These are phyloP conservation scores for Calonectris borealis DNA, from an alignment of 2,113 vertebrate species.

Conservation along the genomic window DNA sequence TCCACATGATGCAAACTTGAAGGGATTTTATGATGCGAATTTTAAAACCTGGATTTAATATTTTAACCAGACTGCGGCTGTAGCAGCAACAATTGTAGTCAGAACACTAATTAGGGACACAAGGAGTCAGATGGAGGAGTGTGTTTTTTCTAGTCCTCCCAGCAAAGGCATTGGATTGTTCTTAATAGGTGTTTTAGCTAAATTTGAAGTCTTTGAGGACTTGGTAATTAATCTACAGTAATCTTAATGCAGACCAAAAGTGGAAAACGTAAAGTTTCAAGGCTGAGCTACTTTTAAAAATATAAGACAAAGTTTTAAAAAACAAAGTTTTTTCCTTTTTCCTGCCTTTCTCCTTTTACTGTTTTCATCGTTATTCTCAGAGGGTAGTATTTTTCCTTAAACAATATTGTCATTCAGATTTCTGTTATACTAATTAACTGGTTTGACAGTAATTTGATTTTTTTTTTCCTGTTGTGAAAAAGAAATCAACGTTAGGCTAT, in stretches of 20 bases:
- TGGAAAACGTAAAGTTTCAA: not conserved
- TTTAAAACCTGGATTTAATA: not conserved
- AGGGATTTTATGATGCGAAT: not conserved
- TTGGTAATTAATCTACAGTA: not conserved
- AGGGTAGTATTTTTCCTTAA: not conserved
- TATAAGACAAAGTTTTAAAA: not conserved
- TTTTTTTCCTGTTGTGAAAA: not conserved
- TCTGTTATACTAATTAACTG: not conserved
- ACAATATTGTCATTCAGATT: not conserved
- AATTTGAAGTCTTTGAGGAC: not conserved
- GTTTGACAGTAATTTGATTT: not conserved
- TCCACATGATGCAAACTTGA: not conserved
- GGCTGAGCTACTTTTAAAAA: not conserved
- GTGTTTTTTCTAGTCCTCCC: not conserved
- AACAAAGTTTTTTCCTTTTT: not conserved
- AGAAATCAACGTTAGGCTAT: not conserved
- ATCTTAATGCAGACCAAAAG: not conserved
- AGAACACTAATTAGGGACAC: not conserved
- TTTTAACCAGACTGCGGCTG: not conserved
- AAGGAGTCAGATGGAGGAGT: not conserved
- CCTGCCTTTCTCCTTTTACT: not conserved
- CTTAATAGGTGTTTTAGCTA: not conserved
- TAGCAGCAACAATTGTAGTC: not conserved
- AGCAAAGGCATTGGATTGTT: not conserved
- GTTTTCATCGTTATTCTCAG: not conserved